Percentiles rank a stretch among this genome's conserved stretches.
Evolutionary conservation across 2,113 vertebrate genomes (phyloP).

Genomic region (Crypturellus undulatus): DNA sequence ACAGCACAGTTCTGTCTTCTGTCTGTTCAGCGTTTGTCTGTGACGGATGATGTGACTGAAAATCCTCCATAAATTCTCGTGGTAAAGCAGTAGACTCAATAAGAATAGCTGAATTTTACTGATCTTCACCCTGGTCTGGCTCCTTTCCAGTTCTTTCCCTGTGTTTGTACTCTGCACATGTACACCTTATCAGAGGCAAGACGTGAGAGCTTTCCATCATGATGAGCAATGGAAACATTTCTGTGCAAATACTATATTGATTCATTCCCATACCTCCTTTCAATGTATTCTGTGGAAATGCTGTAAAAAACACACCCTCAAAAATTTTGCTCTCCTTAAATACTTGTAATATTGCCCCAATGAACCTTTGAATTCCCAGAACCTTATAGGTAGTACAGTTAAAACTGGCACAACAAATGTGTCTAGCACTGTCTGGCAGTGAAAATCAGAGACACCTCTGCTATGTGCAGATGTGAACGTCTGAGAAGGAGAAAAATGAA

Average conservation of each 20-base stretch:
- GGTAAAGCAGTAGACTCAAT: neutral
- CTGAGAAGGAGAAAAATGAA: neutral
- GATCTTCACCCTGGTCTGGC: neutral
- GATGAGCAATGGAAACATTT: neutral
- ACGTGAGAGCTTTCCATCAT: neutral
- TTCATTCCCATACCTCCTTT: neutral
- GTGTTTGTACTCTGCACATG: neutral
- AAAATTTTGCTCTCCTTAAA: neutral
- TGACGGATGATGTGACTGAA: neutral
- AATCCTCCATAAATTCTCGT: neutral
- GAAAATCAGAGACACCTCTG: neutral
- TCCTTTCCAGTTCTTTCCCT: neutral
- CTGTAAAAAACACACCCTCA: neutral
- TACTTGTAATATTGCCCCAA: neutral
- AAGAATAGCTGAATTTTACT: constrained; percentile 15
- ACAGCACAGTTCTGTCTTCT: neutral
- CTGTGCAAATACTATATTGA: neutral
- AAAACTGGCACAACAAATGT: neutral
- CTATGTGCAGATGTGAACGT: neutral
- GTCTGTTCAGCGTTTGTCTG: neutral
- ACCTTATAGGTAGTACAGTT: neutral
- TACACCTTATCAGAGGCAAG: neutral
- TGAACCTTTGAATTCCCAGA: neutral
- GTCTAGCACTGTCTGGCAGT: neutral
- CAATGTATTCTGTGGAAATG: neutral